Evolutionary conservation across 2,113 vertebrate species (phyloP), one percentile per base, ranked within the genome.

Genomic region (Fregata magnificens): DNA sequence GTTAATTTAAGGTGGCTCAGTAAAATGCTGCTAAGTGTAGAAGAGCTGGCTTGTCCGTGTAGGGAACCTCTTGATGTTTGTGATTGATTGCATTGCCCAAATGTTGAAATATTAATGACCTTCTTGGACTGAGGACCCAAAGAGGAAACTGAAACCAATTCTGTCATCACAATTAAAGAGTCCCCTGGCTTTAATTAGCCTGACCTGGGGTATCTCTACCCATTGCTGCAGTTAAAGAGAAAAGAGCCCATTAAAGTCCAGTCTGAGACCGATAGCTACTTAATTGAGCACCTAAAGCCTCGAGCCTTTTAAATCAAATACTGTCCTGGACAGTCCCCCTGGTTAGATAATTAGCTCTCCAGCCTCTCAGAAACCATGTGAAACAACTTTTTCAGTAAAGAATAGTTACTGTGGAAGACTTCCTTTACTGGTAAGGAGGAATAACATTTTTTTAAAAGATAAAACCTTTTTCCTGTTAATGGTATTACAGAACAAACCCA

Each of bases 241-340:
- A 98, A 98, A 98, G 98, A 99, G 98, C 98, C 99, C 99, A 99
- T 99, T 99, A 99, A 98, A 99, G 99, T 99, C 99, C 98, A 98
- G 98, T 98, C 99, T 98, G 99, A 99, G 99, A 99, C 99, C 98
- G 97, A 99, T 99, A 99, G 99, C 98, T 98, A 99, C 99, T 99
- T 99, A 99, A 99, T 99, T 99, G 99, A 99, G 99, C 99, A 99
- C 99, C 99, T 99, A 99, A 99, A 99, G 99, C 99, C 99, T 99
- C 96, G 31, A 99, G 99, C 98, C 98, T 99, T 99, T 99, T 99
- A 99, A 99, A 99, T 99, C 99, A 99, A 99, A 99, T 98, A 98
- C 98, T 98, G 99, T 99, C 99, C 98, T 98, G 98, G 98, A 98
- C 98, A 98, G 97, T 99, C 98, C 98, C 98, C 98, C 96, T 97